Evolutionary conservation across 2,888 invertebrate genomes (phyloP).

Genomic region (Tuta absoluta): DNA sequence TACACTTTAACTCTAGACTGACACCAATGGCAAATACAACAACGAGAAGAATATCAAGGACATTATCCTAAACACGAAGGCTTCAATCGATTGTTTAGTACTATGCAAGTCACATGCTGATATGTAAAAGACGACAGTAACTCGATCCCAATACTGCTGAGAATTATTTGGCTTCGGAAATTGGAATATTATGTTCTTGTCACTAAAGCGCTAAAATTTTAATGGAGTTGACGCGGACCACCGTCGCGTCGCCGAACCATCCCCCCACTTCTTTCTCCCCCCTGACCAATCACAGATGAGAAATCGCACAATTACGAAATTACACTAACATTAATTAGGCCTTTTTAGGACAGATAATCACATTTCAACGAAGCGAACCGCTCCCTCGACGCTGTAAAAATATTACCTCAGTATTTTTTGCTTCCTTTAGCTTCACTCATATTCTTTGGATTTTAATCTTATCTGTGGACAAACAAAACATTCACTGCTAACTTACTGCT

Average conservation of each 20-base stretch:
- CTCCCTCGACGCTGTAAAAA: constrained; percentile 55
- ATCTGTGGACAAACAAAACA: constrained; percentile 43
- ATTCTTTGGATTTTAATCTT: constrained; percentile 68
- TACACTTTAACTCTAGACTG: constrained; percentile 49
- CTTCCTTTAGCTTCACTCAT: constrained; percentile 47
- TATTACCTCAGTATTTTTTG: constrained; percentile 40
- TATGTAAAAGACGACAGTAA: constrained; percentile 76
- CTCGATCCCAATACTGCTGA: constrained; percentile 73
- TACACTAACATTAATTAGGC: constrained; percentile 79
- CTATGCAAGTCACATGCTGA: constrained; percentile 78
- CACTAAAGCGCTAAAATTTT: constrained; percentile 60
- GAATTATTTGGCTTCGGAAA: constrained; percentile 58
- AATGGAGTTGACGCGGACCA: constrained; percentile 50
- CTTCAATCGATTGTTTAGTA: constrained; percentile 62
- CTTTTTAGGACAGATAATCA: constrained; percentile 80
- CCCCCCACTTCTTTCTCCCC: constrained; percentile 52
- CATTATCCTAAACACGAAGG: constrained; percentile 61
- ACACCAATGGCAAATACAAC: constrained; percentile 68
- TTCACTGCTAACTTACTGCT: not conserved
- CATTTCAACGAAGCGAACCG: constrained; percentile 72
- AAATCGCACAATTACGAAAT: constrained; percentile 71
- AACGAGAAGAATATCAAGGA: constrained; percentile 59
- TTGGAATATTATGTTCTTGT: constrained; percentile 48
- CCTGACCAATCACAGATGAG: constrained; percentile 67
- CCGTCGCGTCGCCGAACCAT: constrained; percentile 38